Conservation (phyloP, 2,113 vertebrate genomes). For the Mormoops blainvillei region DNA sequence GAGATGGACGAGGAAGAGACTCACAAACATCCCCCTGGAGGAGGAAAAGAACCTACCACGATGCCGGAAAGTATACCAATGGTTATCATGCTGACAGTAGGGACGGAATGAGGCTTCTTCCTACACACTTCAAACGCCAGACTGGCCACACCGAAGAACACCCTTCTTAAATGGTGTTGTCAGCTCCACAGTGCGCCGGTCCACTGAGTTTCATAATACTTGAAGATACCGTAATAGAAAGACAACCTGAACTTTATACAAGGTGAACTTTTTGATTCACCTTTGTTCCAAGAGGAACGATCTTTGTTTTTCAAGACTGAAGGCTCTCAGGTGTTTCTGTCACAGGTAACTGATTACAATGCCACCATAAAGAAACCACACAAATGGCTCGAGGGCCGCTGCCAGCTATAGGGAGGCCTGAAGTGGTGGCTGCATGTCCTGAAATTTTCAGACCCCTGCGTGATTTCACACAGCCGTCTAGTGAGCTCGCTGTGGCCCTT, state of each 20-base stretch:
- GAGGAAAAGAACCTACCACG: conserved; percentile 87
- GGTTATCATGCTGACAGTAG: conserved; percentile 87
- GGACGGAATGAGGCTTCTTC: conserved; percentile 87
- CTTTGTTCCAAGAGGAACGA: neutral
- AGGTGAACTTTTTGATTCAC: neutral
- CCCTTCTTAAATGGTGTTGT: neutral
- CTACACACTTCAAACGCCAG: conserved; percentile 1
- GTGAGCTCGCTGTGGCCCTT: neutral
- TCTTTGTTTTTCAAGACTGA: neutral
- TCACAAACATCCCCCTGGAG: conserved; percentile 89
- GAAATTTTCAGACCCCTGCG: neutral
- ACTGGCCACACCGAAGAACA: neutral
- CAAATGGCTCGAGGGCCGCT: neutral
- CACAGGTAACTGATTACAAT: neutral
- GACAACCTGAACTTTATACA: neutral
- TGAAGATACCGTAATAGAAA: neutral
- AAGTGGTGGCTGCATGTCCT: neutral
- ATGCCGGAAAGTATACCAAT: conserved; percentile 88
- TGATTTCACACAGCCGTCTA: neutral
- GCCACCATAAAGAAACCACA: neutral
- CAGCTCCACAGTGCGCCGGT: neutral
- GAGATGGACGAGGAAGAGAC: conserved; percentile 88
- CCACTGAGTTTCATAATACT: neutral
- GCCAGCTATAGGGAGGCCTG: too few relatives aligned
- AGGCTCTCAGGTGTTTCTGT: neutral